A percentile compares a stretch with the other conserved stretches of the same genome.
Evolutionary conservation across 2,797 vertebrate genomes (phyloP).

Genomic region (Hirundo rustica): DNA sequence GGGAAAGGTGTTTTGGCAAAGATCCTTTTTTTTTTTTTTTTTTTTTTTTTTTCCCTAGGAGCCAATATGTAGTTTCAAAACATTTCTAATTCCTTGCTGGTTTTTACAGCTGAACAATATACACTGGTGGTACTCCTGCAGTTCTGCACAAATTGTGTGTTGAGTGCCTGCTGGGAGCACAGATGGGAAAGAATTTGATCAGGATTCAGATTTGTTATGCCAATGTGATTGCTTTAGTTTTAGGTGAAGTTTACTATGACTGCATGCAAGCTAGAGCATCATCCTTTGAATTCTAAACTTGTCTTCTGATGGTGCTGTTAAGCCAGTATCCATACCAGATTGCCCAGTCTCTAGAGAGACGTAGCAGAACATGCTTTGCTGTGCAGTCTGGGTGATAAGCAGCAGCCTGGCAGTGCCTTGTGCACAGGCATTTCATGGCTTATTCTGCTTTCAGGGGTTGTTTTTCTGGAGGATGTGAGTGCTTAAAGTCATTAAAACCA

Average conservation of each 20-base stretch:
- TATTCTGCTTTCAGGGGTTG: not conserved
- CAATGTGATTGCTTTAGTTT: not conserved
- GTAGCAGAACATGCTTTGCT: not conserved
- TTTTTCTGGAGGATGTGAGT: not conserved
- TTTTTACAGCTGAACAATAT: not conserved
- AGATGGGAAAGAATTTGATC: not conserved
- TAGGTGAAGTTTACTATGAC: not conserved
- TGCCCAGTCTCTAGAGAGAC: not conserved
- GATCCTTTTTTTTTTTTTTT: rapidly evolving
- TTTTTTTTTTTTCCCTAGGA: not conserved
- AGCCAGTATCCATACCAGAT: not conserved
- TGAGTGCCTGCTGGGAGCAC: not conserved
- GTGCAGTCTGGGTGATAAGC: not conserved
- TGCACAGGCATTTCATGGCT: not conserved
- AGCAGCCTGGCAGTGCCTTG: not conserved
- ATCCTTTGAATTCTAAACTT: not conserved
- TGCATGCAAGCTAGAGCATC: not conserved
- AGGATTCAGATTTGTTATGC: not conserved
- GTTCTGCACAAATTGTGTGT: not conserved
- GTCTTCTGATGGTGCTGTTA: not conserved
- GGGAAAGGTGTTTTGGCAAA: not conserved
- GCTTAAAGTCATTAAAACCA: not conserved
- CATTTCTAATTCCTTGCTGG: not conserved
- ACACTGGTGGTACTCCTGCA: not conserved
- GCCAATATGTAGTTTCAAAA: not conserved